Conservation (phyloP, 2,888 invertebrate species). For the Oscheius onirici region DNA sequence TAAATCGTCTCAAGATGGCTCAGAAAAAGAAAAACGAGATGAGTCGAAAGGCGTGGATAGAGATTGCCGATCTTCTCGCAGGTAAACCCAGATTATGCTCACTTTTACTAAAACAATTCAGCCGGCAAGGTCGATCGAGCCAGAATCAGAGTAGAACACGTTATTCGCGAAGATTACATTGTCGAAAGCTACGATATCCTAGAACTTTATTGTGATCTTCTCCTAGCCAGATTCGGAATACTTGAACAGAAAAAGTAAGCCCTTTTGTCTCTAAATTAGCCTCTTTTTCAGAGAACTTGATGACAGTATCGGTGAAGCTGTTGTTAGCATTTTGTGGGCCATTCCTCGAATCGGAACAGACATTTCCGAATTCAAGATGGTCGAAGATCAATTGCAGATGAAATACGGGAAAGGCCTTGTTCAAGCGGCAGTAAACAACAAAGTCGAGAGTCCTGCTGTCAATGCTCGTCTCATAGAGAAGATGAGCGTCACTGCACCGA, state of each 20-base stretch:
- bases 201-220: conserved; percentile 97
- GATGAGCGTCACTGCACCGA: conserved; percentile 90
- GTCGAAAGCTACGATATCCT: conserved; percentile 99
- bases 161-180: conserved; percentile 92
- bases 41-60: conserved; percentile 91
- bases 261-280: no score
- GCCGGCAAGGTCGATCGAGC: conserved; percentile 78
- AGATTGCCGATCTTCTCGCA: conserved; percentile 84
- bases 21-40: conserved; percentile 98
- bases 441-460: conserved; percentile 75
- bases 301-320: conserved; percentile 93
- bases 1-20: conserved; percentile 90
- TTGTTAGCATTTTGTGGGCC: conserved; percentile 95
- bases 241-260: conserved; percentile 92
- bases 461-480: conserved; percentile 82
- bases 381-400: conserved; percentile 70
- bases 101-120: conserved; percentile 34
- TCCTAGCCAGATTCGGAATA: conserved; percentile 93
- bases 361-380: conserved; percentile 72
- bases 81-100: not conserved
- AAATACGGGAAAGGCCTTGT: conserved; percentile 95
- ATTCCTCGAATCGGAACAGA: conserved; percentile 83
- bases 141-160: conserved; percentile 96
- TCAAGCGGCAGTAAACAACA: conserved; percentile 85
- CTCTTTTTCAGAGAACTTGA: conserved; percentile 79